Evolutionary conservation across 2,797 vertebrate genomes (phyloP), one percentile per base, ranked within the genome.

Genomic region (Centropyge bicolor): DNA sequence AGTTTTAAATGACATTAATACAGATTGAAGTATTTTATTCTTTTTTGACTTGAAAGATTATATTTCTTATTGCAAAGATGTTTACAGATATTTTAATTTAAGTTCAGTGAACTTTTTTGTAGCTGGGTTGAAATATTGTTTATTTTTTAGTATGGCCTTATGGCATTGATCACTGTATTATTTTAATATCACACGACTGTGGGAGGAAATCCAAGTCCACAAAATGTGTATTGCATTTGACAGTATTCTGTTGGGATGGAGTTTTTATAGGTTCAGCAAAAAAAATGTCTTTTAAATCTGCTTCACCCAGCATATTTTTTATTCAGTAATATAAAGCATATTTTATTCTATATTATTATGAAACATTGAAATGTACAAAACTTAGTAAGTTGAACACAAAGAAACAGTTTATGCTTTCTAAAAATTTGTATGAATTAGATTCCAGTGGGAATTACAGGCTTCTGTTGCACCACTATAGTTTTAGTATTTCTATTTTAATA

Each of bases 401-500:
- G 95, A 78, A 96, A 96, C 94, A 84, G 94, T 97, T 95, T 95
- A 97, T 95, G 96, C 96, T 99, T 98, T 98, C 95, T 98, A 96
- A 97, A 61, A 96, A 97, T 99, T 97, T 98, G 96, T 98, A 98
- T 97, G 96, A 97, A 97, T 94, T 97, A 97, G 97, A 97, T 97
- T 97, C 95, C 96, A 96, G 97, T 97, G 97, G 97, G 95, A 96
- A 95, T 98, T 97, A 96, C 95, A 97, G 96, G 95, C 95, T 97
- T 98, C 97, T 97, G 97, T 98, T 98, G 96, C 96, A 96, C 97
- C 97, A 96, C 97, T 97, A 95, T 97, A 98, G 96, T 98, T 98
- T 97, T 97, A 97, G 97, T 97, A 98, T 97, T 97, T 99, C 97
- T 99, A 99, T 99, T 99, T 99, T 98, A 98, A 97, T 99, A 99